Base-by-base conservation (phyloP, 2,888 invertebrate genomes). In the Lasioglossum leucozonium region DNA sequence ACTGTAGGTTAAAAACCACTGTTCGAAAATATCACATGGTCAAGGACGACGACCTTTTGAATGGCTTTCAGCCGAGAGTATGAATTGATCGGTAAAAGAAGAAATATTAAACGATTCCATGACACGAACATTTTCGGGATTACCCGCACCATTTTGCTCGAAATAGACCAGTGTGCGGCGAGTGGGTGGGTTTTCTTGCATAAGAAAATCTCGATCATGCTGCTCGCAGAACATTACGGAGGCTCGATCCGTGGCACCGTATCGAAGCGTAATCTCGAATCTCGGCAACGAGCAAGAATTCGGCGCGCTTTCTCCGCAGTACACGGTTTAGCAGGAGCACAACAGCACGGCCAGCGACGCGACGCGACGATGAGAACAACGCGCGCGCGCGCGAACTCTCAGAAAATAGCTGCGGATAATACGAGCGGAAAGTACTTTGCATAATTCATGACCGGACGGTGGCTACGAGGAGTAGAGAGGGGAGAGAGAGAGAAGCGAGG, bases 341-440 rank as follows among this genome's bases (percentile, higher is more conserved):
- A 55, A 26, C 58, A 11, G 58, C 58, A 55, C 55, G 16, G 30
- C 16, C 62, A 62, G 62, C 62, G 51, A 55, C 58, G 58, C 81
- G 79, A 77, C 81, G 86, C 81, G 79, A 77, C 83, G 86, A 81
- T 83, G 86, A 69, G 86, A 87, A 83, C 79, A 81, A 79, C 69
- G 72, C 37, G 55, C 22, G 37, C 30, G 83, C 76, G 44, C 16
- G 34, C 34, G 34, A n/a, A 16, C 44, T 44, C 44, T 44, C 44
- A 79, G 81, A 71, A 47, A 85, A 85, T 85, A 79, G 76, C 79
- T 72, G 58, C 58, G 26, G 75, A 86, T 86, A 87, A 82, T 86
- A 82, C 77, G 72, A 83, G 83, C 87, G 83, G 82, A 87, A 86
- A 79, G 82, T 44, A 78, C 72, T 86, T 86, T 86, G 86, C 87